phyloP scores from a whole-genome alignment of 2,797 vertebrate genomes.

The Microchirus variegatus region DNA sequence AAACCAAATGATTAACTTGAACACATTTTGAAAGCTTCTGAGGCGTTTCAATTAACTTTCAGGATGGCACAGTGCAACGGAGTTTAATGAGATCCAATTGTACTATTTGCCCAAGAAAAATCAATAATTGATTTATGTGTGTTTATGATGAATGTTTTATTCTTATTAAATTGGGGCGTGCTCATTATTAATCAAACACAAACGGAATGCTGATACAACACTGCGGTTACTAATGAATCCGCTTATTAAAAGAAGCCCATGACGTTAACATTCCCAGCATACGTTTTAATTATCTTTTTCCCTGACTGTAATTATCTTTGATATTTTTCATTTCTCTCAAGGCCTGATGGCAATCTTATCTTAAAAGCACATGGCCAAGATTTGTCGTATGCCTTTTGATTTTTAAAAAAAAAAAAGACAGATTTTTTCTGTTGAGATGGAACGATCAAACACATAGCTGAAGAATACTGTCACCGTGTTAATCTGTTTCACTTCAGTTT shows the following conservation, averaged over 20 bases:
- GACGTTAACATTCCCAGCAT: slow-evolving; percentile 65
- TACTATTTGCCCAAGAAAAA: slow-evolving; percentile 71
- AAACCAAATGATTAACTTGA: slow-evolving; percentile 77
- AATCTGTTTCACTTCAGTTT: slow-evolving; percentile 63
- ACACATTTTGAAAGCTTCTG: slow-evolving; percentile 69
- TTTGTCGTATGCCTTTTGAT: slow-evolving; percentile 68
- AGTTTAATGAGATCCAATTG: slow-evolving; percentile 74
- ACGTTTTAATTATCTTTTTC: slow-evolving; percentile 75
- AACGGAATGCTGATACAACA: slow-evolving; percentile 70
- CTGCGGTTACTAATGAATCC: slow-evolving; percentile 73
- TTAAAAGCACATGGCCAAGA: slow-evolving; percentile 59
- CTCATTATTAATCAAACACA: slow-evolving; percentile 76
- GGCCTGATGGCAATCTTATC: slow-evolving; percentile 71
- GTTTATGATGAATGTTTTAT: slow-evolving; percentile 79
- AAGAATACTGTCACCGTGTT: slow-evolving; percentile 66
- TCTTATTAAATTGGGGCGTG: slow-evolving; percentile 68
- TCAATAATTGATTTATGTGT: slow-evolving; percentile 70
- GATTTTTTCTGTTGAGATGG: slow-evolving; percentile 62
- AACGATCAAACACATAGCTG: slow-evolving; percentile 66
- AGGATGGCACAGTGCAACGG: slow-evolving; percentile 59
- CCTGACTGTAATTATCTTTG: slow-evolving; percentile 71
- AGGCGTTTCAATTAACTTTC: slow-evolving; percentile 77
- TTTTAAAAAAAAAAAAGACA: slow-evolving; percentile 65
- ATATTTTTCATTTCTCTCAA: slow-evolving; percentile 74
- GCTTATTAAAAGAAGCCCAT: slow-evolving; percentile 68